Evolutionary conservation across 2,797 vertebrate genomes (phyloP).

Genomic region (Typhlichthys subterraneus): DNA sequence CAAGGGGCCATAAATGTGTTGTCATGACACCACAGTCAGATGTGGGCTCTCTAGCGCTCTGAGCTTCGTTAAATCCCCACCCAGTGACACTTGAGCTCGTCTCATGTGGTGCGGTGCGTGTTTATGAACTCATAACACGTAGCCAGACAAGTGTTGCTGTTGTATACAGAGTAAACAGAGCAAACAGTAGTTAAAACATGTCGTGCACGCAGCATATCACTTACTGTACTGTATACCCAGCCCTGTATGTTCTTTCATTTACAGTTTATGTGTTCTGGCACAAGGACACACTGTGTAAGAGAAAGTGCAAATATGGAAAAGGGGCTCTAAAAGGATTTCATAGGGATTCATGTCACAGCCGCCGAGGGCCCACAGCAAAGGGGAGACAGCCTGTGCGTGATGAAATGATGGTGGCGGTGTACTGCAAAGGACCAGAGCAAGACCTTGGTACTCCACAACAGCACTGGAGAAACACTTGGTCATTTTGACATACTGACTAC

Average conservation of each 20-base stretch:
- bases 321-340: conserved; percentile 22
- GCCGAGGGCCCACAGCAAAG: conserved; percentile 16
- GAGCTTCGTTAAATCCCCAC: conserved; percentile 50
- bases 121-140: conserved; percentile 60
- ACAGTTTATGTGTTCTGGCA: conserved; percentile 22
- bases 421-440: too few relatives aligned
- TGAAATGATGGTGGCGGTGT: not conserved
- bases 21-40: conserved; percentile 38
- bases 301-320: not conserved
- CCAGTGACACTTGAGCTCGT: conserved; percentile 43
- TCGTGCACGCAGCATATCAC: not conserved
- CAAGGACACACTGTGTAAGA: conserved; percentile 5
- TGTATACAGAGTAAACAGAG: conserved; percentile 10
- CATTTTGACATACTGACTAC: too few relatives aligned
- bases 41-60: conserved; percentile 59
- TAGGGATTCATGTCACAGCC: conserved; percentile 22
- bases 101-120: conserved; percentile 55
- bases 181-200: not conserved
- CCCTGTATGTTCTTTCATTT: conserved; percentile 12
- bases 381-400: not conserved
- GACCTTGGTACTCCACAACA: too few relatives aligned
- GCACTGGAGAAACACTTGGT: too few relatives aligned
- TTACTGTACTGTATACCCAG: not conserved
- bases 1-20: conserved; percentile 61
- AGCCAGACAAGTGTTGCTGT: conserved; percentile 40